Base-by-base conservation (phyloP, 2,113 vertebrate genomes). In the Tragelaphus imberbis region DNA sequence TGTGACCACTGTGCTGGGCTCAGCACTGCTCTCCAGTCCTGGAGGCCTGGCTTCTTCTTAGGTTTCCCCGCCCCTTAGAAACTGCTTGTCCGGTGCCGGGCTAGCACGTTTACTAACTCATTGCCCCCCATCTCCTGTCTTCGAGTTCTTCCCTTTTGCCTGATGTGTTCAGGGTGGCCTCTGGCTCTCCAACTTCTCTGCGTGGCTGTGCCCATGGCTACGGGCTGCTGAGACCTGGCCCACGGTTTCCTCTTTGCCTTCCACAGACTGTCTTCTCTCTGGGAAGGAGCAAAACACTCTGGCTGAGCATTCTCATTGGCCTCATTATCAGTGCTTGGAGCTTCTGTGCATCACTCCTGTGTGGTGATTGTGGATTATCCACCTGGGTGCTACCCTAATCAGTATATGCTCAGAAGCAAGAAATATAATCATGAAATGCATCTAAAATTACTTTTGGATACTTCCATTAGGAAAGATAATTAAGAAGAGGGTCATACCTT, bases 261-360 rank as follows among this genome's bases (percentile, higher is more conserved):
- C 21, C 55, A 30, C 1, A 17, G 13, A 40, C 12, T 6, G 11
- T 47, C 71, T 16, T 19, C 21, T 80, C 59, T 25, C 56, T 11
- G 49, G 58, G 63, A 71, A 56, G 58, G 27, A 16, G 3, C 6
- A 81, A 19, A 21, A 21, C 44, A 2, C 49, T 25, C 63, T 11
- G 19, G n/a, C 6, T 33, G 23, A 23, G 47, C 25, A 0, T 80
- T 56, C 44, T 47, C 49, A 7, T 3, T 1, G 17, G 61, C 14
- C 19, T 10, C 55, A 0, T 5, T 7, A 13, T 75, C 51, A 2
- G 28, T 6, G 59, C n/a, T 25, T 44, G 30, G 40, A 51, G 30
- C 59, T 5, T 36, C 49, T 61, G 0, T 33, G 16, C 7, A 1
- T 82, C 56, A 6, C 33, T 36, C 53, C 71, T 6, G 1, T 5